These are phyloP conservation scores for Linhomoeus sp. DNA, from an alignment of 2,888 invertebrate species.

Conservation along the genomic window DNA sequence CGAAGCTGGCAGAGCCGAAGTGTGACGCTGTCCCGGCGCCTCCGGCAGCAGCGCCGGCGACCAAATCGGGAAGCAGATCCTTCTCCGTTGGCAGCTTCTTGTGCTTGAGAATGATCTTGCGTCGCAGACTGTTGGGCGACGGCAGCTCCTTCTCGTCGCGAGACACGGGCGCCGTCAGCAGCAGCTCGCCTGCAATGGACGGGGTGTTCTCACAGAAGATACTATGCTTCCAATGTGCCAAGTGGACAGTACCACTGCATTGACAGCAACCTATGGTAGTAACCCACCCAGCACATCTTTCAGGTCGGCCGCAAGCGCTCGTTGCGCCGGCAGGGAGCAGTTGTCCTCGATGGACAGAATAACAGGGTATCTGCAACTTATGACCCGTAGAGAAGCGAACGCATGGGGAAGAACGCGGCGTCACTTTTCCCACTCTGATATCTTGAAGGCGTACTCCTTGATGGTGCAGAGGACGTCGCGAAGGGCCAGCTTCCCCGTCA, in stretches of 20 bases:
- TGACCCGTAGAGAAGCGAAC: neutral
- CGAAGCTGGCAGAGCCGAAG: no score
- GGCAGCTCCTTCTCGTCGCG: slow-evolving; percentile 28
- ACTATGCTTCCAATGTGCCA: no score
- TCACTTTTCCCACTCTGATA: slow-evolving; percentile 47
- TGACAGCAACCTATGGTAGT: no score
- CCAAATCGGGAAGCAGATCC: no score
- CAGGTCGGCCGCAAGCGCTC: slow-evolving; percentile 21
- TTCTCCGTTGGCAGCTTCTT: slow-evolving; percentile 22
- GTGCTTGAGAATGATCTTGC: slow-evolving; percentile 34
- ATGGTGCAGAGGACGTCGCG: slow-evolving; percentile 80
- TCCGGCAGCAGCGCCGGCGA: no score
- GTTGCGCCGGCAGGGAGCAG: slow-evolving; percentile 24
- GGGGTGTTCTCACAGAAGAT: no score
- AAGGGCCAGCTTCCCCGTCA: slow-evolving; percentile 85
- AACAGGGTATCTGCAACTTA: slow-evolving; percentile 18
- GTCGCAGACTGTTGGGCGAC: slow-evolving; percentile 31
- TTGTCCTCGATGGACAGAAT: slow-evolving; percentile 28
- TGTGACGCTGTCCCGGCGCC: no score
- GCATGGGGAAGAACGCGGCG: neutral
- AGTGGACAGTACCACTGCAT: no score
- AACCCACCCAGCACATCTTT: slow-evolving; percentile 25
- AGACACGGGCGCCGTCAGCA: slow-evolving; percentile 24
- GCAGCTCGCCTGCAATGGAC: slow-evolving; percentile 24
- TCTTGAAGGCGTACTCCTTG: slow-evolving; percentile 77